A percentile compares a stretch with the other conserved stretches of the same genome.
Conservation (phyloP, 2,113 vertebrate species). For the Dissostichus mawsoni region DNA sequence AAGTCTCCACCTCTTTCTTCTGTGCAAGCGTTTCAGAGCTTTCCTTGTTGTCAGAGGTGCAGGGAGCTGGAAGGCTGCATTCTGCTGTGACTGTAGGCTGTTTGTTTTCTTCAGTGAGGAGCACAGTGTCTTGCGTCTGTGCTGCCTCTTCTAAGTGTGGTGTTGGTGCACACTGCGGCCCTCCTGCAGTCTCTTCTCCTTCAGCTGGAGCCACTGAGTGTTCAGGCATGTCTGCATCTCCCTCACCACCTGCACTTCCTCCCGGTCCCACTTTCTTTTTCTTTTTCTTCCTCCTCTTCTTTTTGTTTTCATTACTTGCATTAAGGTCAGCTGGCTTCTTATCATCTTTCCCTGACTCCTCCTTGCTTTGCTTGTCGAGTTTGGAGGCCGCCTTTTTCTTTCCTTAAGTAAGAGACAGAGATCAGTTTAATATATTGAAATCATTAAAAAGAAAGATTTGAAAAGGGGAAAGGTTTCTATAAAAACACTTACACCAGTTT, state of each 20-base stretch:
- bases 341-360: not conserved
- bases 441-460: not conserved
- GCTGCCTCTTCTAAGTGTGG: too few relatives aligned
- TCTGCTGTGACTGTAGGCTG: not conserved
- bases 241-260: not conserved
- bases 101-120: not conserved
- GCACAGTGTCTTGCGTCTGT: not conserved
- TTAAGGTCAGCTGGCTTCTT: not conserved
- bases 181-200: too few relatives aligned
- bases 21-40: not conserved
- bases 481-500: too few relatives aligned
- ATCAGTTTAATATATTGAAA: not conserved
- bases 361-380: not conserved
- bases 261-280: constrained; percentile 24
- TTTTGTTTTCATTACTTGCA: not conserved
- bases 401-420: constrained; percentile 41
- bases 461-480: not conserved
- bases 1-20: not conserved
- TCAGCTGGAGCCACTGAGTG: not conserved
- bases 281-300: constrained; percentile 59
- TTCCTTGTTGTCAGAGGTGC: not conserved
- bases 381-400: constrained; percentile 13
- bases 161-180: too few relatives aligned
- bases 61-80: not conserved
- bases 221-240: not conserved